Evolutionary conservation across 1,140 invertebrate genomes (phyloP), one percentile per base, ranked within the genome.

Genomic region (Ostrea edulis): DNA sequence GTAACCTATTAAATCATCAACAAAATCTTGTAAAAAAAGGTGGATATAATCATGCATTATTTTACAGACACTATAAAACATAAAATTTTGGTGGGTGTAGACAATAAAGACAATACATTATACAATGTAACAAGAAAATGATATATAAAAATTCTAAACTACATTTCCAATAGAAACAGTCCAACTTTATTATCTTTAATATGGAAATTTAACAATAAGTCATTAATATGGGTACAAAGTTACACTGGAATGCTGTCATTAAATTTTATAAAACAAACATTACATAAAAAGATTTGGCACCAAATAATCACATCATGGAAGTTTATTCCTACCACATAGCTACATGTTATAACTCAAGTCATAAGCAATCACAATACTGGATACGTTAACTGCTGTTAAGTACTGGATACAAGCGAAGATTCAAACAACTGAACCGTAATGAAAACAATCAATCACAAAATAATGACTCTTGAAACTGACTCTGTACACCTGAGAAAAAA

Each of bases 381-480:
- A 77, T 2, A 25, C 8, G 35, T 35, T 35, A 25, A 25, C 11
- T 17, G 35, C 14, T 35, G 25, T 9, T 35, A 77, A 77, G 68
- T 29, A 25, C 25, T 77, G 11, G 29, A 11, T 25, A 29, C 12
- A 12, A 77, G 29, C 11, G n/a, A n/a, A 62, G 14, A 2, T 77
- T 77, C 25, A 77, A 2, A 77, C 29, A 29, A 25, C 14, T 35
- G 12, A 77, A 14, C 5, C 68, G 35, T 29, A 35, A 25, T 12
- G 8, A 35, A 77, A 29, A 12, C 11, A 35, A 25, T 44, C 68
- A 77, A 17, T 62, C 68, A 77, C 29, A 77, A 12, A 35, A 77
- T 77, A 44, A 77, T 35, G 68, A 77, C 9, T 77, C 29, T 77
- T 77, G 68, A 77, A 77, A 77, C 68, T 77, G 68, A 35, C 9